Evolutionary conservation across 2,797 vertebrate species (phyloP).

Genomic region (Neolamprologus multifasciatus): DNA sequence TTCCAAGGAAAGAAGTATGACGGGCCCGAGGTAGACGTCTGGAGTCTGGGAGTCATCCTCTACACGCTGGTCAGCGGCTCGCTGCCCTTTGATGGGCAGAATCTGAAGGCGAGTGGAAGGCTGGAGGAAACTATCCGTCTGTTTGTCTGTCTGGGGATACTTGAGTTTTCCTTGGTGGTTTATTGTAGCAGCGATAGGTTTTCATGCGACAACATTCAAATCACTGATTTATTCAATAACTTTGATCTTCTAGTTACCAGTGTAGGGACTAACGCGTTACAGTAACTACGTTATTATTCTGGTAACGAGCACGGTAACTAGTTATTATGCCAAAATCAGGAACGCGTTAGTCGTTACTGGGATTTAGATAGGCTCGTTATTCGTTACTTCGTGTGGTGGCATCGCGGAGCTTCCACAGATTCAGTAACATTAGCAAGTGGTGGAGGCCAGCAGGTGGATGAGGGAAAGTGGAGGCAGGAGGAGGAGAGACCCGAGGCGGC

Average conservation of each 20-base stretch:
- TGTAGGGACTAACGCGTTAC: neutral
- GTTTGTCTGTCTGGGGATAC: neutral
- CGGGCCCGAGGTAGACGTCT: slow-evolving; percentile 89
- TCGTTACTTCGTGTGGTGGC: fast-evolving
- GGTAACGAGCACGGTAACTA: fast-evolving
- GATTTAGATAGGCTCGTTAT: fast-evolving
- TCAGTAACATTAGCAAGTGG: neutral
- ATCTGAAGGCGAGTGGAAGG: slow-evolving; percentile 82
- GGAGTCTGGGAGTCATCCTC: slow-evolving; percentile 91
- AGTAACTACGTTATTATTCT: neutral
- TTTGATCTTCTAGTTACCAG: neutral
- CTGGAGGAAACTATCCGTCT: neutral
- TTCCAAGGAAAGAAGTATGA: slow-evolving; percentile 93
- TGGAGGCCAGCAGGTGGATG: neutral
- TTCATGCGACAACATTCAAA: fast-evolving
- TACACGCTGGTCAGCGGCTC: slow-evolving; percentile 96
- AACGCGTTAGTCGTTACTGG: fast-evolving
- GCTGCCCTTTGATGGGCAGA: slow-evolving; percentile 95
- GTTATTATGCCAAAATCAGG: neutral
- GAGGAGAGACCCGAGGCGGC: fast-evolving
- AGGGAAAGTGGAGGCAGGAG: fast-evolving
- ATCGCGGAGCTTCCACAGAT: fast-evolving
- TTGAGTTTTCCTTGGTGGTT: neutral
- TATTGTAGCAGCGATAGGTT: neutral
- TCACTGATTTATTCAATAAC: neutral